Percentiles rank a stretch among this genome's conserved stretches.
Conservation (phyloP, 2,888 invertebrate species). For the Electrophaes corylata region DNA sequence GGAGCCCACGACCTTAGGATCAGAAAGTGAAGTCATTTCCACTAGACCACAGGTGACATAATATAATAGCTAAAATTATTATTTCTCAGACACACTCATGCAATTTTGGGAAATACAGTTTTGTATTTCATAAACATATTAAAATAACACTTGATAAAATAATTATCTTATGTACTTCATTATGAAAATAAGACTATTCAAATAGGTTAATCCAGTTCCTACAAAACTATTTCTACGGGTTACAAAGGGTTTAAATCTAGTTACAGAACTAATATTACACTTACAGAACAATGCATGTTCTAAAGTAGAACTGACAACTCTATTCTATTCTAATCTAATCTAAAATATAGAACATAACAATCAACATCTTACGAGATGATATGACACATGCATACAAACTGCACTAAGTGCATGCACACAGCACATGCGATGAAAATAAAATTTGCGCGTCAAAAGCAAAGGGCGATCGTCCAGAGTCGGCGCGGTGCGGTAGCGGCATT, state of each 20-base stretch:
- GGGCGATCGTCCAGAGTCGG: not conserved
- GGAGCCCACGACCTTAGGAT: no score
- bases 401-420: slow-evolving; percentile 2
- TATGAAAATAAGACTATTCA: not conserved
- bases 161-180: no score
- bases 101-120: no score
- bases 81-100: no score
- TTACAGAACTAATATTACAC: not conserved
- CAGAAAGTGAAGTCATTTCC: no score
- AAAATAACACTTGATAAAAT: no score
- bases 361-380: slow-evolving; percentile 11
- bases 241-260: no score
- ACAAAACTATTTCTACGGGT: not conserved
- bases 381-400: slow-evolving; percentile 10
- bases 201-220: not conserved
- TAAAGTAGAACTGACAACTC: not conserved
- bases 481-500: no score
- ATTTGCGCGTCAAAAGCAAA: not conserved
- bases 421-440: slow-evolving; percentile 2
- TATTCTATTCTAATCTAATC: slow-evolving; percentile 18
- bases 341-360: slow-evolving; percentile 23
- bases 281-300: slow-evolving; percentile 1
- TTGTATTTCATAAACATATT: no score
- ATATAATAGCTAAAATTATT: no score
- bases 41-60: no score